Evolutionary conservation across 2,797 vertebrate genomes (phyloP).

Genomic region (Clarias platycephalus): DNA sequence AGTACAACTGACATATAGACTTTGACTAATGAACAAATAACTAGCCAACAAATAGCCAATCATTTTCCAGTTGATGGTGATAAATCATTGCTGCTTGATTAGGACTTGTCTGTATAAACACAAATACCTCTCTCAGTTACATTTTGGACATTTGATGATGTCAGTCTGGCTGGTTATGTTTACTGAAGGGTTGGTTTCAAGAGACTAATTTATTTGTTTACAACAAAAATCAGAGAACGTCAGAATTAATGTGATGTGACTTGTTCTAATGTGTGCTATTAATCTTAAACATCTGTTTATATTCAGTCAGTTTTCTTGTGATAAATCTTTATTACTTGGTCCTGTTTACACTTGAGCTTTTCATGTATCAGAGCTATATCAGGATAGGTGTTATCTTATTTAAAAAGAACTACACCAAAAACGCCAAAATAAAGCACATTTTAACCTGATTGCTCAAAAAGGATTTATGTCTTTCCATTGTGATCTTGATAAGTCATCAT

Average conservation of each 20-base stretch:
- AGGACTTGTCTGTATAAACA: slow-evolving; percentile 55
- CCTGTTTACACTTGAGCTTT: slow-evolving; percentile 12
- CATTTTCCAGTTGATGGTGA: no score
- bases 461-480: not conserved
- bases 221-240: slow-evolving; percentile 61
- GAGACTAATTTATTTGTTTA: slow-evolving; percentile 68
- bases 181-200: slow-evolving; percentile 64
- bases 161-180: slow-evolving; percentile 60
- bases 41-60: not conserved
- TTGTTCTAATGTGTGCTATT: slow-evolving; percentile 28
- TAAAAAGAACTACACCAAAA: not conserved
- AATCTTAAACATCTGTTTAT: slow-evolving; percentile 31
- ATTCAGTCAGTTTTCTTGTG: slow-evolving; percentile 8
- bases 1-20: not conserved
- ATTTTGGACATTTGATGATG: slow-evolving; percentile 55
- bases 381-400: not conserved
- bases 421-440: not conserved
- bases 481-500: not conserved
- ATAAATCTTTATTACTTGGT: not conserved
- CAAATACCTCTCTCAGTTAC: slow-evolving; percentile 69
- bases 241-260: slow-evolving; percentile 56
- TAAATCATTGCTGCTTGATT: not conserved
- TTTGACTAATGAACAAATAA: not conserved
- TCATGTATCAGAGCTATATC: not conserved
- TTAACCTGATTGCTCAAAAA: not conserved